phyloP scores from a whole-genome alignment of 1,140 invertebrate species.

The Parapsyche elsis region DNA sequence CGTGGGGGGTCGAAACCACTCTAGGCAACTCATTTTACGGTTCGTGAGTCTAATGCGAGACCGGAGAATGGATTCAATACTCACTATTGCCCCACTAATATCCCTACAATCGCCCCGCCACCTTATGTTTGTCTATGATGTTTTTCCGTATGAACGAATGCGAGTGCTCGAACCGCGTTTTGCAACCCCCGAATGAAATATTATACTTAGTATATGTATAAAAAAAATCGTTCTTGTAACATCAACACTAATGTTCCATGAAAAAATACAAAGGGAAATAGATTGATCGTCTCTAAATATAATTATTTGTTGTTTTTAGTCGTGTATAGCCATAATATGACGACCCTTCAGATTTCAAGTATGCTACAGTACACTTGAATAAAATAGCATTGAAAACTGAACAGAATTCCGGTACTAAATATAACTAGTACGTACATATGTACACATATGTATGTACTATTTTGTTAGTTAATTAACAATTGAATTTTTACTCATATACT shows the following conservation, averaged over 20 bases:
- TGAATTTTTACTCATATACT: not conserved
- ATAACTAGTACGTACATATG: not conserved
- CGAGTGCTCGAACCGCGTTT: not conserved
- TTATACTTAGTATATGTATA: not conserved
- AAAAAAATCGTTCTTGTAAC: not conserved
- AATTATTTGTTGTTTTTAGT: constrained; percentile 1
- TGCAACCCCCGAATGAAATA: not conserved
- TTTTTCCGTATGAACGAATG: constrained; percentile 14
- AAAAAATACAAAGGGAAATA: constrained; percentile 9
- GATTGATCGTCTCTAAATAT: not conserved
- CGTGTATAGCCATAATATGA: not conserved
- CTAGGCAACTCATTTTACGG: constrained; percentile 44
- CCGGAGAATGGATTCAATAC: constrained; percentile 37
- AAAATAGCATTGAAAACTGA: no score
- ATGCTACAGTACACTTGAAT: no score
- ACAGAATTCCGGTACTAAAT: no score
- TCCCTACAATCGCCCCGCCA: constrained; percentile 11
- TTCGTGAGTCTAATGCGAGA: constrained; percentile 30
- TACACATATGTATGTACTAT: not conserved
- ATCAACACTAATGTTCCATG: not conserved
- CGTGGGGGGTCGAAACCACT: constrained; percentile 12
- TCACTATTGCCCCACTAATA: constrained; percentile 39
- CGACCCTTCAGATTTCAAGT: not conserved
- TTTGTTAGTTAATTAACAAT: not conserved
- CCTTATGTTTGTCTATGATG: constrained; percentile 32